phyloP scores from a whole-genome alignment of 2,113 vertebrate genomes.

The Gobius niger region DNA sequence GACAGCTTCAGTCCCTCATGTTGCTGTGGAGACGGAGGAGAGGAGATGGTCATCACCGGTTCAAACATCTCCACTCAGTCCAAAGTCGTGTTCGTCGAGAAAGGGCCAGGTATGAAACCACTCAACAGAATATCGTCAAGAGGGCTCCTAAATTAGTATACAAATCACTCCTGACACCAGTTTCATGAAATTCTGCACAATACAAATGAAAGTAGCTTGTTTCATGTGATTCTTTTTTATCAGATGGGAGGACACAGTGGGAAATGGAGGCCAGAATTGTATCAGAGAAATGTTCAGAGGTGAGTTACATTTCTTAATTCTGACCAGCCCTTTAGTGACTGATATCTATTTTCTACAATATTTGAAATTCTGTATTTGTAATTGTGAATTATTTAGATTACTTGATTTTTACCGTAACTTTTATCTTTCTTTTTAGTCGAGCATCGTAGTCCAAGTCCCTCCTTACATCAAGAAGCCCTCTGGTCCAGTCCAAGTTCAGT shows the following conservation, averaged over 20 bases:
- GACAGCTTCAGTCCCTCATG: slow-evolving; percentile 86
- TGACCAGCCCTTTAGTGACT: too few species aligned
- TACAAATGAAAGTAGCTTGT: not conserved
- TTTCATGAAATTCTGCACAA: too few species aligned
- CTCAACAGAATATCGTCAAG: too few species aligned
- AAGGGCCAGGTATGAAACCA: slow-evolving; percentile 81
- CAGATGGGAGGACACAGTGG: slow-evolving; percentile 93
- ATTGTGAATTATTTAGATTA: too few species aligned
- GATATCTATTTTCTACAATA: too few species aligned
- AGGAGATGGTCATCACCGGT: slow-evolving; percentile 87
- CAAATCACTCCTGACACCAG: too few species aligned
- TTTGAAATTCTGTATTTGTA: too few species aligned
- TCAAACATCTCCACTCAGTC: slow-evolving; percentile 91
- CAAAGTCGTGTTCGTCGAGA: slow-evolving; percentile 91
- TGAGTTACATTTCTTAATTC: slow-evolving; percentile 71
- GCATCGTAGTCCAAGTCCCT: slow-evolving; percentile 88
- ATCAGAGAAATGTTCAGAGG: slow-evolving; percentile 85
- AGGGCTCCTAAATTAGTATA: too few species aligned
- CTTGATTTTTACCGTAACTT: not conserved
- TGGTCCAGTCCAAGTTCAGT: slow-evolving; percentile 87
- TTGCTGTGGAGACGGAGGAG: slow-evolving; percentile 85
- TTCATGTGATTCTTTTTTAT: slow-evolving; percentile 12
- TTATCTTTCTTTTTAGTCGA: slow-evolving; percentile 71
- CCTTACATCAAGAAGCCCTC: slow-evolving; percentile 82
- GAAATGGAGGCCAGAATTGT: slow-evolving; percentile 88